Evolutionary conservation across 2,888 invertebrate genomes (phyloP).

Genomic region (Andrena camellia): DNA sequence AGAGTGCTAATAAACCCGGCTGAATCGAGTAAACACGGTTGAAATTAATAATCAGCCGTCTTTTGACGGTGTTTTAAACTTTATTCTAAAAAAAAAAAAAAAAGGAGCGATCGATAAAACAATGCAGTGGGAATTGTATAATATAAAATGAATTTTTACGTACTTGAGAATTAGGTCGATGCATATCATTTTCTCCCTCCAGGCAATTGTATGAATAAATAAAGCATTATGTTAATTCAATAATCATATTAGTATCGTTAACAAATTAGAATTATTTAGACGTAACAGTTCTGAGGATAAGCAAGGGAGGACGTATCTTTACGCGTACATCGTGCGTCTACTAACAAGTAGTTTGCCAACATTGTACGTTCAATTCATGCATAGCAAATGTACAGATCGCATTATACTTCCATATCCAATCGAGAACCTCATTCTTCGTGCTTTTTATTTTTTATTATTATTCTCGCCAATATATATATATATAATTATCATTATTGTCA

Average conservation of each 20-base stretch:
- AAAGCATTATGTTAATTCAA: slow-evolving; percentile 68
- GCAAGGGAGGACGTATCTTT: slow-evolving; percentile 55
- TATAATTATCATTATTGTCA: slow-evolving; percentile 40
- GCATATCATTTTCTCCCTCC: slow-evolving; percentile 79
- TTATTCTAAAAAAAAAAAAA: slow-evolving; percentile 21
- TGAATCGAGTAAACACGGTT: slow-evolving; percentile 7
- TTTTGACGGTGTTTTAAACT: slow-evolving; percentile 32
- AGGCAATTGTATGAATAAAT: slow-evolving; percentile 65
- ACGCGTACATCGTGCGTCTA: slow-evolving; percentile 58
- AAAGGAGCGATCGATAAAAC: not conserved
- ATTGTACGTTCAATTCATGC: slow-evolving; percentile 62
- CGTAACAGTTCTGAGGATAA: slow-evolving; percentile 52
- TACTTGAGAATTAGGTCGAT: slow-evolving; percentile 69
- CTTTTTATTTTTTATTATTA: slow-evolving; percentile 64
- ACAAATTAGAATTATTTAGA: slow-evolving; percentile 73
- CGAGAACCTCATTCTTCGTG: slow-evolving; percentile 54
- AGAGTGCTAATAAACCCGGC: slow-evolving; percentile 5
- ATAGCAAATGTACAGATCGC: slow-evolving; percentile 62
- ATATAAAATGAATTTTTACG: slow-evolving; percentile 25
- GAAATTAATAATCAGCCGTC: slow-evolving; percentile 30
- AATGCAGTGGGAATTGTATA: slow-evolving; percentile 41
- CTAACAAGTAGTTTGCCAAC: slow-evolving; percentile 64
- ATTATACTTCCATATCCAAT: slow-evolving; percentile 58
- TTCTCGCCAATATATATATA: slow-evolving; percentile 48
- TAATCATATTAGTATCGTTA: slow-evolving; percentile 70